Evolutionary conservation across 2,113 vertebrate species (phyloP), one percentile per base, ranked within the genome.

Genomic region (Cromileptes altivelis): DNA sequence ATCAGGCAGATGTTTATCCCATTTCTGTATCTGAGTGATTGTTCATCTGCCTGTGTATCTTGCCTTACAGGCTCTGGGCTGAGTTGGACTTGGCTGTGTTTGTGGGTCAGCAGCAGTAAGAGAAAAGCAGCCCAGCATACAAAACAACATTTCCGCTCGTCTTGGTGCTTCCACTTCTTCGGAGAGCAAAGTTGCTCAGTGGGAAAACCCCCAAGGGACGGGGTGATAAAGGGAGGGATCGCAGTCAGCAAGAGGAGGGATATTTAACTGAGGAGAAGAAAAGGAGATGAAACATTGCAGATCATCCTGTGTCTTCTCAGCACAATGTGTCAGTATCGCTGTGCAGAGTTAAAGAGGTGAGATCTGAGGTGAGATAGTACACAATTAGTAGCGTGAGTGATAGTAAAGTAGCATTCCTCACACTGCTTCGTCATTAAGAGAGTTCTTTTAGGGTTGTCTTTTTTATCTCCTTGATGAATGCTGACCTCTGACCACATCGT

Each of bases 391-490:
- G 23, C 12, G 60, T 73, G 81, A 86, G 60, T 81, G 78, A 91
- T 75, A 55, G 58, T 69, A 74, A 61, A 79, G 33, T 17, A 21
- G 53, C 60, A 80, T 86, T 85, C 85, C 47, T 61, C 65, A 56
- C 2, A 49, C 40, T 84, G 83, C 81, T 77, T 85, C 0, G 2
- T 58, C 73, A 69, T 11, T 42, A 58, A 40, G 78, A 73, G 75
- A 50, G 45, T 53, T 63, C 37, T 52, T 55, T 60, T 58, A 23
- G 45, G 50, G 30, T 42, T 85, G 79, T 78, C 72, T 63, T 60
- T 85, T 85, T 90, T 90, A 92, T 92, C 89, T 92, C 76, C 12
- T 37, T 92, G 88, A 93, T 86, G 55, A 89, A 90, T 88, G 83
- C 42, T 78, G 86, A 89, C 92, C 91, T 91, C 81, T 93, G 87